phyloP scores from a whole-genome alignment of 2,797 vertebrate genomes.

The Anguilla megastoma region DNA sequence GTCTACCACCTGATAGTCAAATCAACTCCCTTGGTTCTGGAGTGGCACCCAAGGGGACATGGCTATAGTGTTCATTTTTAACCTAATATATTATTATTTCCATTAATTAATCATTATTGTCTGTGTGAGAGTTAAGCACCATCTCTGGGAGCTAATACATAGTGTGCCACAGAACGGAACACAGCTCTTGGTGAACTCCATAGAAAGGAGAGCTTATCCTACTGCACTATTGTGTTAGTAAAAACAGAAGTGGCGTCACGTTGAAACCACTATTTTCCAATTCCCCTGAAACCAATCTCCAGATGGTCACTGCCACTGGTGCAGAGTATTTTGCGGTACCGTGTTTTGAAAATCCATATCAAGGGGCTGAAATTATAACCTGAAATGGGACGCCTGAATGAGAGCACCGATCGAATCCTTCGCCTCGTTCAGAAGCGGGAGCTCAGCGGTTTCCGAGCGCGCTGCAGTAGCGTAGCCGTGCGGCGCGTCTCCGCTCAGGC shows the following conservation, averaged over 20 bases:
- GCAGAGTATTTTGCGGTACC: neutral
- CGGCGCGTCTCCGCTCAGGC: neutral
- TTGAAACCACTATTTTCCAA: neutral
- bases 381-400: neutral
- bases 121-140: neutral
- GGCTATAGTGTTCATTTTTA: neutral
- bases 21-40: neutral
- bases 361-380: neutral
- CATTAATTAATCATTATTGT: neutral
- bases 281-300: neutral
- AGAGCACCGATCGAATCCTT: neutral
- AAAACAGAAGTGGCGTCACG: neutral
- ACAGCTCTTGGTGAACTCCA: neutral
- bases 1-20: conserved; percentile 29
- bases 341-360: neutral
- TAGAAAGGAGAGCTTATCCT: neutral
- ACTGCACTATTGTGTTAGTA: neutral
- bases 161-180: neutral
- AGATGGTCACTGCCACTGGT: neutral
- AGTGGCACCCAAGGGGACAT: neutral
- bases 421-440: neutral
- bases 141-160: neutral
- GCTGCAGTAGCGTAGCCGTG: neutral
- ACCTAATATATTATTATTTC: neutral
- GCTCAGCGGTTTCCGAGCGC: neutral